Evolutionary conservation across 1,140 invertebrate genomes (phyloP).

Genomic region (Penaeus vannamei): DNA sequence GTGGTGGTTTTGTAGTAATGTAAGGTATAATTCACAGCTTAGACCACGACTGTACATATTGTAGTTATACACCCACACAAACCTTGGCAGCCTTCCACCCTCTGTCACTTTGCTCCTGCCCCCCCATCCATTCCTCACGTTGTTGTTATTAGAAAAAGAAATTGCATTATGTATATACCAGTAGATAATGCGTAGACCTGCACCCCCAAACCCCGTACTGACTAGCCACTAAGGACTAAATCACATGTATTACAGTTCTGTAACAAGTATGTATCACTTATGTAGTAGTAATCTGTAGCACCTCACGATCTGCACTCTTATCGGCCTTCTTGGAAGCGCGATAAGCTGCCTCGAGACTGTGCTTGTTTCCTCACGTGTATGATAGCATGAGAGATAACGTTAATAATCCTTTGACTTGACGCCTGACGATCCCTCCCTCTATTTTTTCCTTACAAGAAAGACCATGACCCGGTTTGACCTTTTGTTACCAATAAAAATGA

Average conservation of each 20-base stretch:
- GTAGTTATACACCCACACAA: neutral
- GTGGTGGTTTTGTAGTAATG: slow-evolving; percentile 41
- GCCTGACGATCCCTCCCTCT: neutral
- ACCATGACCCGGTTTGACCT: neutral
- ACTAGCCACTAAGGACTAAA: too few relatives aligned
- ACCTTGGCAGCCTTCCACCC: neutral
- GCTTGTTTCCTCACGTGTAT: too few relatives aligned
- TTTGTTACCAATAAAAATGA: neutral
- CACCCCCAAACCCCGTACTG: too few relatives aligned
- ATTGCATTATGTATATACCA: too few relatives aligned
- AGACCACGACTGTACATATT: slow-evolving; percentile 55
- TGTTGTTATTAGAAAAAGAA: too few relatives aligned
- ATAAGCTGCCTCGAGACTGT: too few relatives aligned
- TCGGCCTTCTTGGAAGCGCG: too few relatives aligned
- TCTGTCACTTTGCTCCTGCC: neutral
- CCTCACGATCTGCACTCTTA: too few relatives aligned
- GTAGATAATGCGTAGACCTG: too few relatives aligned
- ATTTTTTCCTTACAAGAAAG: neutral
- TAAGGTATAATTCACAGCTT: slow-evolving; percentile 35
- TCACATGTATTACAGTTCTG: too few relatives aligned
- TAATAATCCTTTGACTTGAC: slow-evolving; percentile 21
- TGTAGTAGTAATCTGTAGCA: too few relatives aligned
- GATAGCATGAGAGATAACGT: neutral
- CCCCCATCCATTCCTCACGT: neutral
- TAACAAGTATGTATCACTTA: too few relatives aligned